These are phyloP conservation scores for Cryptocephalus moraei DNA, from an alignment of 2,888 invertebrate species.

Conservation along the genomic window DNA sequence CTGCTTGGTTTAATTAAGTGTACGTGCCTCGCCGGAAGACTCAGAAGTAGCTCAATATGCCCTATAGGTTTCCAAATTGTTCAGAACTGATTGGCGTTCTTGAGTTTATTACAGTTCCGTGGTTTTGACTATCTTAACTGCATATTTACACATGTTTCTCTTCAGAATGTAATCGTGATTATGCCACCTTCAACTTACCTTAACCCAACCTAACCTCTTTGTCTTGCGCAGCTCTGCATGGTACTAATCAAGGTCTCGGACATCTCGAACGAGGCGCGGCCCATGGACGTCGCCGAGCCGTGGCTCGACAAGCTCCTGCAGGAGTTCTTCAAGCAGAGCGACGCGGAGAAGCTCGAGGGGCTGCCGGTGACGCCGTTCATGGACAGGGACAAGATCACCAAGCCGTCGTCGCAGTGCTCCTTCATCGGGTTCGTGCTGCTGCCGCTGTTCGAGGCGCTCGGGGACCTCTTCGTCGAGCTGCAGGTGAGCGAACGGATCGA, in stretches of 20 bases:
- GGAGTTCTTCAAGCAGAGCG: conserved; percentile 70
- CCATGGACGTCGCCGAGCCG: conserved; percentile 74
- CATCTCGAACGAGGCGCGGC: conserved; percentile 73
- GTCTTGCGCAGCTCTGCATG: conserved; percentile 66
- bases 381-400: conserved; percentile 78
- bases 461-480: conserved; percentile 61
- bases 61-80: too few species aligned
- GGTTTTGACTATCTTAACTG: too few species aligned
- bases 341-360: conserved; percentile 71
- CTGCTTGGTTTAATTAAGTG: too few species aligned
- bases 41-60: too few species aligned
- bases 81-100: too few species aligned
- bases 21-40: too few species aligned
- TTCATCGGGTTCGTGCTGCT: conserved; percentile 73
- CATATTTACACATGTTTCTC: too few species aligned
- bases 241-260: conserved; percentile 76
- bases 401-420: conserved; percentile 73
- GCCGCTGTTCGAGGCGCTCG: conserved; percentile 69
- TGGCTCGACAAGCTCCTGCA: conserved; percentile 68
- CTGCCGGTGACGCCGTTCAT: conserved; percentile 78
- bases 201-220: too few species aligned
- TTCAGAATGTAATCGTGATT: too few species aligned
- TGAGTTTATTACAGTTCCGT: too few species aligned
- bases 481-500: too few species aligned
- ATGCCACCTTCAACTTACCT: too few species aligned